These are phyloP conservation scores for Furnarius figulus DNA, from an alignment of 2,113 vertebrate genomes.

Conservation along the genomic window DNA sequence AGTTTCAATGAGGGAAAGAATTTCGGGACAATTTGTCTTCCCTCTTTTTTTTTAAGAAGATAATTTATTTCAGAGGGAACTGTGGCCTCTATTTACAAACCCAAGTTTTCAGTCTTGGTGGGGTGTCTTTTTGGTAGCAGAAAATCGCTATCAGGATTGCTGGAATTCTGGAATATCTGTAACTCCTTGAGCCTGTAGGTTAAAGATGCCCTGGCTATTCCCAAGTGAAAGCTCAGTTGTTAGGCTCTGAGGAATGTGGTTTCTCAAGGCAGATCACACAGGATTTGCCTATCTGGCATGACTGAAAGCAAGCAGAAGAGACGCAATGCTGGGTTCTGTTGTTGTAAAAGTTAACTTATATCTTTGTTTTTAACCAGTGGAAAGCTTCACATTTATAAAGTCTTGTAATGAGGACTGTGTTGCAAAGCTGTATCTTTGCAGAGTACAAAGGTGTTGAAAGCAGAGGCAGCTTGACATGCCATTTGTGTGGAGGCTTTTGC, in stretches of 20 bases:
- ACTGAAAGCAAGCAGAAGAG: not conserved
- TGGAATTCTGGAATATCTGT: not conserved
- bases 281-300: not conserved
- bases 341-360: not conserved
- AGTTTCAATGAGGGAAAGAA: not conserved
- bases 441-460: not conserved
- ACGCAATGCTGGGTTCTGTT: not conserved
- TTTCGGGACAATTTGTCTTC: not conserved
- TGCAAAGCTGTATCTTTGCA: conserved; percentile 11
- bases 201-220: not conserved
- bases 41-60: not conserved
- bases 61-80: not conserved
- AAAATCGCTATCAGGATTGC: not conserved
- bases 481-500: not conserved
- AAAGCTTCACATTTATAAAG: not conserved
- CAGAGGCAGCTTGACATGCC: not conserved
- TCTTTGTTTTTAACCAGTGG: not conserved
- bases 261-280: not conserved
- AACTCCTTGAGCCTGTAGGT: not conserved
- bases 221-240: not conserved
- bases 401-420: not conserved
- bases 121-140: not conserved
- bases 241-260: not conserved
- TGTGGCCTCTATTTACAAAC: not conserved
- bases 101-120: not conserved